Base-by-base conservation (phyloP, 1,140 invertebrate species). In the Mesaphorura yosii region DNA sequence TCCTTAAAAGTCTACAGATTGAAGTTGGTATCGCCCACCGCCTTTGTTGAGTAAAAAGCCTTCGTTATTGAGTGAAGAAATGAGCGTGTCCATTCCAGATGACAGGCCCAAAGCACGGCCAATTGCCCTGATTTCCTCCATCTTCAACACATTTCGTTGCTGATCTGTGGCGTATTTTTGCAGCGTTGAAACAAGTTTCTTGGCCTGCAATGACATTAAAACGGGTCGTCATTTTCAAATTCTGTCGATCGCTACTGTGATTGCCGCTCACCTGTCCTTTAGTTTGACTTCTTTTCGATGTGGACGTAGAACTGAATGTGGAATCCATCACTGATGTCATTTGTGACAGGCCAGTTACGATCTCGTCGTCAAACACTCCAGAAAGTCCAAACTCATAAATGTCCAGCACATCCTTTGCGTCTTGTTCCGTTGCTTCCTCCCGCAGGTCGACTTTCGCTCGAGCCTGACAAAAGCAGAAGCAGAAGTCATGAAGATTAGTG, bases 391-490 rank as follows among this genome's bases (percentile, higher is more conserved):
- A 78, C 60, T 82, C 81, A 67, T 93, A 79, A 46, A 95, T 77
- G 64, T 89, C 83, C 20, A 95, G 76, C 19, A 93, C 81, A 67
- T 95, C 88, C 50, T 76, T 69, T 3, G 90, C 91, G 73, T 97
- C 90, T 49, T 76, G 64, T 50, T 70, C 75, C 6, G 81, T 88
- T 1, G 84, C 87, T 66, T 80, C 76, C 68, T 84, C 81, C 55
- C 88, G 71, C 41, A 95, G 72, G 66, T 93, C 89, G 15, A 85
- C 65, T 64, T 88, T 81, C 6, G 90, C 89, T 68, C 90, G 72
- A 20, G 90, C 88, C 80, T 84, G n/a, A 41, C 10, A 50, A 39
- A 23, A 50, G 12, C 40, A 10, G 22, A 20, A 29, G 17, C 17
- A 37, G 34, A 12, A 12, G 12, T 17, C 17, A 37, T 37, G 17